Conservation (phyloP, 2,113 vertebrate species). For the Cebidichthys violaceus region DNA sequence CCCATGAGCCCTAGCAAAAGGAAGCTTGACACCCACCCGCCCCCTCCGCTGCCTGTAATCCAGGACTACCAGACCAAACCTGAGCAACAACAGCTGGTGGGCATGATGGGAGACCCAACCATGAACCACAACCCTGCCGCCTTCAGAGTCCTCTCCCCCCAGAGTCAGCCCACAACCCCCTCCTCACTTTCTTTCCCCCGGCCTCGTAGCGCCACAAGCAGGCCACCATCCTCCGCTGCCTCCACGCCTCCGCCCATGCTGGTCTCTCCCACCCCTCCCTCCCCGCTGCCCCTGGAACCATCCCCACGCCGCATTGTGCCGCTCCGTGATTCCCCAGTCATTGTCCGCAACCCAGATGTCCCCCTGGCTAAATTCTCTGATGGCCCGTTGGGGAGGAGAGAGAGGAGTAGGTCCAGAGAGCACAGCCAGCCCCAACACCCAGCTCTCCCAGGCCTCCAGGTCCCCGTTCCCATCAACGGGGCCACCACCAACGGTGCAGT, state of each 20-base stretch:
- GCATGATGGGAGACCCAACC: constrained; percentile 60
- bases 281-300: constrained; percentile 87
- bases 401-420: constrained; percentile 76
- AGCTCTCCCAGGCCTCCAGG: constrained; percentile 83
- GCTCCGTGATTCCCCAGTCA: constrained; percentile 91
- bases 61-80: constrained; percentile 80
- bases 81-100: constrained; percentile 73
- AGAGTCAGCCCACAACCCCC: constrained; percentile 85
- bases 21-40: constrained; percentile 83
- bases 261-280: constrained; percentile 86
- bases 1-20: constrained; percentile 94
- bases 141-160: constrained; percentile 88
- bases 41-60: constrained; percentile 66
- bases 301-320: constrained; percentile 89
- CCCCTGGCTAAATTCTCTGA: constrained; percentile 91
- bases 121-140: constrained; percentile 72
- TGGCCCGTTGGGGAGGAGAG: constrained; percentile 80
- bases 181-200: constrained; percentile 79
- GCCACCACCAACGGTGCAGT: constrained; percentile 81
- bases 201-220: constrained; percentile 82
- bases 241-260: constrained; percentile 88
- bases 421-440: constrained; percentile 77
- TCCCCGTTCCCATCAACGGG: constrained; percentile 91
- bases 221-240: constrained; percentile 82
- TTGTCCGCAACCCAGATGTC: constrained; percentile 93